Evolutionary conservation across 53 echinoderm and acorn worm species (phyloP), one percentile per base, ranked within the genome.

Genomic region (Temnopleurus reevesii): DNA sequence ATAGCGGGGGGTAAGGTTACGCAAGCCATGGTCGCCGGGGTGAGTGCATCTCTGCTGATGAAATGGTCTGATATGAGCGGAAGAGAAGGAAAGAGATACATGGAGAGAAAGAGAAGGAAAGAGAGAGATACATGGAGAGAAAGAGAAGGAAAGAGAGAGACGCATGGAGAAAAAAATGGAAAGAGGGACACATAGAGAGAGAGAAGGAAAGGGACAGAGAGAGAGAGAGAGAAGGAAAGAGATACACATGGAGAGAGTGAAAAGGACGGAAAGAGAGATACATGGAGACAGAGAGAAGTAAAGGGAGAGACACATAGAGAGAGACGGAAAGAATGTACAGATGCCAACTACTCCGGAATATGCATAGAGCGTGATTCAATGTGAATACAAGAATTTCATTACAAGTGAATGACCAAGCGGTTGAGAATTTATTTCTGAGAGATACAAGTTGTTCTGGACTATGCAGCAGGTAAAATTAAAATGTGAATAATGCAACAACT

Each of bases 1-100:
- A 83, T 83, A 83, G 51, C 33, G 30, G 2, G 83, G 55, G 83
- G 31, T 83, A 83, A 21, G 56, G 83, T 83, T 83, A 83, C 83
- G 51, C 54, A 80, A 51, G 41, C 46, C 46, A 49, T 51, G 80
- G 46, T 47, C 80, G 80, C 28, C 46, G 51, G 24, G 80, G 31
- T 47, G 80, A 51, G 46, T 27, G 10, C 46, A 41, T 28, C 51
- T 80, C 30, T 53, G 9, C 41, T 21, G 71, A 71, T 71, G 71
- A 27, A 71, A 38, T 18, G 7, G 71, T n/a, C 21, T 41, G 71
- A 71, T 71, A 71, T 21, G 28, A 43, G 41, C 19, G 9, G 34
- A 34, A 3, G 63, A 33, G 63, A 7, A 18, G 33, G 63, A 71
- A 49, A 49, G 1, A 1, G 49, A 49, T 0, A 49, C 15, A 49